Evolutionary conservation across 2,113 vertebrate genomes (phyloP).

Genomic region (Muscicapa adusta): DNA sequence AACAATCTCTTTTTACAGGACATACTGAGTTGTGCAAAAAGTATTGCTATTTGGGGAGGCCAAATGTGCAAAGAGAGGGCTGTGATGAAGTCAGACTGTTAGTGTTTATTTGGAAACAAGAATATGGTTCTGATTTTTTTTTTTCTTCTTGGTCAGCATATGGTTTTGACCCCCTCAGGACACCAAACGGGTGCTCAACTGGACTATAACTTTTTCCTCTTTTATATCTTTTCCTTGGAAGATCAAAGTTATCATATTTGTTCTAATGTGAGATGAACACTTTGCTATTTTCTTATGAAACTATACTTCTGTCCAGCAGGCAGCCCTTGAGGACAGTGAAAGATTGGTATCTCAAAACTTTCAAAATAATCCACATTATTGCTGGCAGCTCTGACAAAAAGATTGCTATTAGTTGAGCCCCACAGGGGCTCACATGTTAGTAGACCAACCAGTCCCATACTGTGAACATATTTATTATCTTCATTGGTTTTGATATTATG

Average conservation of each 20-base stretch:
- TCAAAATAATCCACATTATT: background rate
- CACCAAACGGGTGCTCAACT: background rate
- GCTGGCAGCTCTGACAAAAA: background rate
- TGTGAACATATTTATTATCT: background rate
- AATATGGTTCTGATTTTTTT: background rate
- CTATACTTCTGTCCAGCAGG: background rate
- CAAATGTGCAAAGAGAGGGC: background rate
- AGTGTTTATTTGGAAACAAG: background rate
- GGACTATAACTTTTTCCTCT: background rate
- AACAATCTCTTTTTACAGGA: background rate
- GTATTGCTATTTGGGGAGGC: background rate
- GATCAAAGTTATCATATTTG: background rate
- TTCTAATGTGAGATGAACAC: background rate
- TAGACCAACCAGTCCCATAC: background rate
- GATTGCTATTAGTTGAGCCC: background rate
- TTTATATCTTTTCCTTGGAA: background rate
- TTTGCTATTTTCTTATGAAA: background rate
- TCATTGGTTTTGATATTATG: background rate
- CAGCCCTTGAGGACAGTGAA: background rate
- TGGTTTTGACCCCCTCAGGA: background rate
- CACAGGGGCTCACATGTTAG: background rate
- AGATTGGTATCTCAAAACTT: background rate
- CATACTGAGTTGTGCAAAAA: rapidly evolving
- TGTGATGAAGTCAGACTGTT: background rate
- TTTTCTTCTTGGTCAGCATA: rapidly evolving